Base-by-base conservation (phyloP, 2,113 vertebrate genomes). In the Mormyrus iriodes region DNA sequence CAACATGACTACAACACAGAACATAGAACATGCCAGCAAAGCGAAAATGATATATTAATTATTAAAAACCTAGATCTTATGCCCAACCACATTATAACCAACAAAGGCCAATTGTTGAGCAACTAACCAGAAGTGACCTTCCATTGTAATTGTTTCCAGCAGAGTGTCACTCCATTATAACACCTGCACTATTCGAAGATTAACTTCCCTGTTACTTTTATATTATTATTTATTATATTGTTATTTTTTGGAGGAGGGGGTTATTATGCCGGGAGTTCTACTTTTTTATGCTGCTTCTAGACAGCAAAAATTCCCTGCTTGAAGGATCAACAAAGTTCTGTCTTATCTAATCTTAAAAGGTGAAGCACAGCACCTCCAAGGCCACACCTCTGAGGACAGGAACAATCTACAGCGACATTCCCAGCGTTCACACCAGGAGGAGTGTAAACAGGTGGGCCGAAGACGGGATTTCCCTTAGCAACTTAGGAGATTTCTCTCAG, bases 391-490 rank as follows among this genome's bases (percentile, higher is more conserved):
- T 73, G 27, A 27, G 9, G 65, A 73, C 9, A 35, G n/a, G 27
- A 35, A 31, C 5, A 19, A 42, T 12, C 13, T n/a, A 19, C 35
- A 2, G 31, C 17, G 1, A 42, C 35, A 39, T 79, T 79, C 35
- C 17, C 13, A 4, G 15, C 1, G 17, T 42, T 21, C 73, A 19
- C 35, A 17, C 73, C 73, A 39, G 35, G 73, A 42, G 21, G 13
- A 79, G 42, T 24, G 86, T 85, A 89, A 35, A 76, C 88, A 90
- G 90, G 65, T 89, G 88, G 49, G 2, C 21, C 39, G 31, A 31
- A 55, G 52, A 42, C 48, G 27, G 52, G 65, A 17, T 44, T 48
- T 87, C 79, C 35, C 12, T 55, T 31, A 46, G 39, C 17, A 7
- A 3, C 84, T 49, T 39, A 61, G 85, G 48, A 73, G 79, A 89